These are phyloP conservation scores for Bradypodion ventrale DNA, from an alignment of 2,797 vertebrate genomes.

Conservation along the genomic window DNA sequence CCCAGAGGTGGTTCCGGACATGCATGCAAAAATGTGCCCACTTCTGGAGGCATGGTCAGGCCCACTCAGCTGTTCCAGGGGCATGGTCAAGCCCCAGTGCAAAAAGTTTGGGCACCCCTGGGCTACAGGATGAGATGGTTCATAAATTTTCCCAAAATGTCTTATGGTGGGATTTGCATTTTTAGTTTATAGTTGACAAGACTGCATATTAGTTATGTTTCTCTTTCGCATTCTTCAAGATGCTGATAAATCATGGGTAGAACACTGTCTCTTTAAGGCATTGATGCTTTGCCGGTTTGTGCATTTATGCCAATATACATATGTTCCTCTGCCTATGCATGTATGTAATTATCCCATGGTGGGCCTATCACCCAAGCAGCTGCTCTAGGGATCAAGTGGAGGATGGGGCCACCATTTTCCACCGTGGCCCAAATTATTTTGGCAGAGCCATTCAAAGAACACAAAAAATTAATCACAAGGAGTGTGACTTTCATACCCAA, in stretches of 20 bases:
- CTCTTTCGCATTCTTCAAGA: background rate
- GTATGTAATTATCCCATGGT: conserved; percentile 1
- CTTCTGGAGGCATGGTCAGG: no score
- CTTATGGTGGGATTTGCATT: background rate
- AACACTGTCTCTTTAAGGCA: background rate
- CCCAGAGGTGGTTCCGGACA: no score
- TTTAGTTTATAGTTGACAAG: background rate
- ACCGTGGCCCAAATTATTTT: conserved; percentile 18
- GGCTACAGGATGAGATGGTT: background rate
- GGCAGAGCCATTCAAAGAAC: background rate
- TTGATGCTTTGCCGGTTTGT: background rate
- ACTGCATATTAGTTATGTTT: background rate
- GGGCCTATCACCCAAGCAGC: background rate
- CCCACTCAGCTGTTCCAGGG: no score
- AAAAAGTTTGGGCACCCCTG: no score
- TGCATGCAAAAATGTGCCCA: no score
- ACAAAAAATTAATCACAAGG: conserved; percentile 22
- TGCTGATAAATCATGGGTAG: background rate
- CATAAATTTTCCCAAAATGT: background rate
- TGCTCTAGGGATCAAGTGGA: background rate
- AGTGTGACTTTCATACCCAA: conserved; percentile 38
- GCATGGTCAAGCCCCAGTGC: no score
- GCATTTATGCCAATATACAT: conserved; percentile 1
- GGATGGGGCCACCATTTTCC: conserved; percentile 29
- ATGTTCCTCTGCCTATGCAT: background rate